Percentiles rank a stretch among this genome's conserved stretches.
These are phyloP conservation scores for Halictus rubicundus DNA, from an alignment of 1,140 invertebrate genomes.

Conservation along the genomic window DNA sequence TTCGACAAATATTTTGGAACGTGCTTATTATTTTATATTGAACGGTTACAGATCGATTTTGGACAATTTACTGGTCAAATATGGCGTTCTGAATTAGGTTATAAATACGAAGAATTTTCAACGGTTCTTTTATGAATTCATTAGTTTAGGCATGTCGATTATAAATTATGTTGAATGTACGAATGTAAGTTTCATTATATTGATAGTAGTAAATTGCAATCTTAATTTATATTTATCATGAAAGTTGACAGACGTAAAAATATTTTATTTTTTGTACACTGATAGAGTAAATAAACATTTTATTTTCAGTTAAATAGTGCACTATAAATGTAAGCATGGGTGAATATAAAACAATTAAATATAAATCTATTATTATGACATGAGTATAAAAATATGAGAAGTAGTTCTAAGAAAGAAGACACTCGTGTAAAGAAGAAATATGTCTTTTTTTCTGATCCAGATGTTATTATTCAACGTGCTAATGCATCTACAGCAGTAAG, in stretches of 20 bases:
- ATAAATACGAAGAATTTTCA: conserved; percentile 14
- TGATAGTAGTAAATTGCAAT: background rate
- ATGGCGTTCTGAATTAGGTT: conserved; percentile 28
- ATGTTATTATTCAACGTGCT: conserved; percentile 66
- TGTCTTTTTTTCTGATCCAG: conserved; percentile 73
- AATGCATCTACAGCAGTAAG: conserved; percentile 67
- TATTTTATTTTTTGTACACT: background rate
- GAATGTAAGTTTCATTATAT: conserved; percentile 4
- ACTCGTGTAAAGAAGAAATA: conserved; percentile 68
- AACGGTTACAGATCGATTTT: background rate
- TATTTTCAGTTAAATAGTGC: background rate
- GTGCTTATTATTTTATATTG: background rate
- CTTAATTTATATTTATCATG: background rate
- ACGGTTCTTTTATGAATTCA: conserved; percentile 7
- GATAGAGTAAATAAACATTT: background rate
- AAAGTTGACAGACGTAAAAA: background rate
- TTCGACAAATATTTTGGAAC: background rate
- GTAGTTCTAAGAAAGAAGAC: conserved; percentile 63
- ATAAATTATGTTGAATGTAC: background rate
- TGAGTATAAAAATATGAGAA: conserved; percentile 67
- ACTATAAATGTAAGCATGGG: conserved; percentile 21
- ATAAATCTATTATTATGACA: conserved; percentile 3
- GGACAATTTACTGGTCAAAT: background rate
- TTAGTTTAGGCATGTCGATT: background rate
- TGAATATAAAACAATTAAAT: conserved; percentile 13